These are phyloP conservation scores for Drosophila asahinai DNA, from an alignment of 1,140 invertebrate species.

Conservation along the genomic window DNA sequence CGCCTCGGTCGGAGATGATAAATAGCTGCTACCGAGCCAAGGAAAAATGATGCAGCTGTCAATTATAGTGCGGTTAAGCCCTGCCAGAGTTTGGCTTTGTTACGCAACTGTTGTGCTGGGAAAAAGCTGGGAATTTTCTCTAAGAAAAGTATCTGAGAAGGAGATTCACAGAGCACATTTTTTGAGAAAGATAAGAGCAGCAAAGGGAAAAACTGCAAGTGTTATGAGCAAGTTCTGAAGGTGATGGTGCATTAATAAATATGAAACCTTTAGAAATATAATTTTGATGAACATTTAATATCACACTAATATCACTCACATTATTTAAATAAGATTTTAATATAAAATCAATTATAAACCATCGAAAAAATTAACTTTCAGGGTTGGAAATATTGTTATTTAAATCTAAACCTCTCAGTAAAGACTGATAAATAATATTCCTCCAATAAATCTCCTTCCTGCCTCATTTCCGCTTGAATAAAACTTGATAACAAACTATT, in stretches of 20 bases:
- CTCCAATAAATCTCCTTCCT: not conserved
- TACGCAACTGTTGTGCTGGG: not conserved
- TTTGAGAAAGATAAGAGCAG: not conserved
- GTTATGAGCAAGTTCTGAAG: not conserved
- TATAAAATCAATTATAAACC: no score
- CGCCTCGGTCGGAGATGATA: conserved; percentile 34
- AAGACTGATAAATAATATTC: no score
- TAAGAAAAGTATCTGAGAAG: conserved; percentile 5
- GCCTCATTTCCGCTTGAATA: not conserved
- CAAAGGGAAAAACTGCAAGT: not conserved
- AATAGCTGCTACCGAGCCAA: conserved; percentile 40
- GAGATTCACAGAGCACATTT: conserved; percentile 3
- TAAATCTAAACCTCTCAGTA: not conserved
- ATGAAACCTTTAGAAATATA: no score
- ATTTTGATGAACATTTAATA: no score
- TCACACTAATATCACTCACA: no score
- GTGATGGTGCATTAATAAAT: conserved; percentile 3
- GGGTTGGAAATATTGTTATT: not conserved
- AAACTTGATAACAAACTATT: conserved; percentile 4
- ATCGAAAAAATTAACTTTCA: not conserved
- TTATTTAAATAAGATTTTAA: no score
- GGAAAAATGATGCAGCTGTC: conserved; percentile 52
- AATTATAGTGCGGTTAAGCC: conserved; percentile 30
- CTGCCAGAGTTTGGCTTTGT: conserved; percentile 17
- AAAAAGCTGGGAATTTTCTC: not conserved